Base-by-base conservation (phyloP, 2,888 invertebrate species). In the Omphaloscelis lunosa region DNA sequence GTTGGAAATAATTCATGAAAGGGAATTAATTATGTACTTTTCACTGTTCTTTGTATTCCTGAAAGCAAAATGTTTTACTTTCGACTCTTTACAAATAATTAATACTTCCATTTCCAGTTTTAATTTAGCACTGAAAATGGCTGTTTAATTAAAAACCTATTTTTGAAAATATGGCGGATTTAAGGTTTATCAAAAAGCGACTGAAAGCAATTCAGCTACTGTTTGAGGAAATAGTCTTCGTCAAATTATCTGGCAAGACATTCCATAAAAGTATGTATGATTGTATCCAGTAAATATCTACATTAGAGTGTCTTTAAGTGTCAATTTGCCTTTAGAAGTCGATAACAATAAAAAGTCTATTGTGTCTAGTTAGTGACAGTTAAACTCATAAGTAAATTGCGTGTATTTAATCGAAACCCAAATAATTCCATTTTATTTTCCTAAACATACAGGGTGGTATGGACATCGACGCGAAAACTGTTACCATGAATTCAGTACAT, bases 1-100 rank as follows among this genome's bases (percentile, higher is more conserved):
- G 70, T 29, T 59, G 63, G 17, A 56, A 61, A 68, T 56, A 63
- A 61, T 65, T 34, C 63, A 63, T 68, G 56, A 51, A 70, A 27
- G 29, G 51, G 27, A 53, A 69, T 68, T 71, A 34, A 70, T 66
- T 53, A 56, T 62, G n/a, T 48, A 12, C 27, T 58, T 34, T 58
- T 34, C 6, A 7, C 15, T 6, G 12, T 56, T 27, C 56, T 58
- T 56, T 34, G 72, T 67, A 4, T 39, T 58, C 1, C 56, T 63
- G 20, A 27, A 58, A 39, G 27, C 4, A 15, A 58, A 45, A 34
- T 29, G 15, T 11, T 72, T 8, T 15, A 23, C 7, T 51, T 53
- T 23, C 58, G 9, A 20, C 3, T 51, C 23, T 56, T 66, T 11
- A 29, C 17, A 29, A 66, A 20, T 53, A 59, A 65, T 77, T 23